These are phyloP conservation scores for Caenorhabditis inopinata DNA, from an alignment of 1,140 invertebrate genomes.

Conservation along the genomic window DNA sequence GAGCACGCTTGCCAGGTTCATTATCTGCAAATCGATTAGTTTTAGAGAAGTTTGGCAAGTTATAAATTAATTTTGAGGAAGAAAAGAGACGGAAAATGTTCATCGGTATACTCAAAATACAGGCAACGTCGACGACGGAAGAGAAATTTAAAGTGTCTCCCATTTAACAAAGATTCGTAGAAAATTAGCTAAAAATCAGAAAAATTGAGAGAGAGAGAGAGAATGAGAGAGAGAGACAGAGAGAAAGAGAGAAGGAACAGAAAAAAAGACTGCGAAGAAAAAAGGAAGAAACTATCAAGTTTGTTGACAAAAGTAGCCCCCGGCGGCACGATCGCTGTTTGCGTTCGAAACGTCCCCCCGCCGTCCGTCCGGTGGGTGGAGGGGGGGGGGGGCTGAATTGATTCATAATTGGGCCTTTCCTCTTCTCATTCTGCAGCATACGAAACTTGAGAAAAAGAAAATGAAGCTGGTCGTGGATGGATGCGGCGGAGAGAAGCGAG, in stretches of 20 bases:
- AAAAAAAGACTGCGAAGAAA: too few relatives aligned
- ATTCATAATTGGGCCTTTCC: slow-evolving; percentile 31
- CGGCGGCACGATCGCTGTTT: not conserved
- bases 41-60: too few relatives aligned
- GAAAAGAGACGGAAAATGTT: too few relatives aligned
- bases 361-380: too few relatives aligned
- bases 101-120: too few relatives aligned
- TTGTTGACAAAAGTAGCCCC: slow-evolving; percentile 26
- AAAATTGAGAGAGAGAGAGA: not conserved
- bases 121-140: too few relatives aligned
- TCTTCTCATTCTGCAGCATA: not conserved
- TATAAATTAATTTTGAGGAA: not conserved
- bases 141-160: too few relatives aligned
- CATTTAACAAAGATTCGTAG: too few relatives aligned
- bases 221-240: not conserved
- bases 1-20: slow-evolving; percentile 21
- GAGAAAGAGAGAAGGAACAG: not conserved
- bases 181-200: not conserved
- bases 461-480: not conserved
- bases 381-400: too few relatives aligned
- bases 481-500: too few relatives aligned
- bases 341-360: not conserved
- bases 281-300: not conserved
- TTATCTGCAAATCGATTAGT: not conserved
- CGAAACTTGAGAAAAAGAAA: slow-evolving; percentile 1